phyloP scores from a whole-genome alignment of 2,113 vertebrate species.

The Pluvialis apricaria region DNA sequence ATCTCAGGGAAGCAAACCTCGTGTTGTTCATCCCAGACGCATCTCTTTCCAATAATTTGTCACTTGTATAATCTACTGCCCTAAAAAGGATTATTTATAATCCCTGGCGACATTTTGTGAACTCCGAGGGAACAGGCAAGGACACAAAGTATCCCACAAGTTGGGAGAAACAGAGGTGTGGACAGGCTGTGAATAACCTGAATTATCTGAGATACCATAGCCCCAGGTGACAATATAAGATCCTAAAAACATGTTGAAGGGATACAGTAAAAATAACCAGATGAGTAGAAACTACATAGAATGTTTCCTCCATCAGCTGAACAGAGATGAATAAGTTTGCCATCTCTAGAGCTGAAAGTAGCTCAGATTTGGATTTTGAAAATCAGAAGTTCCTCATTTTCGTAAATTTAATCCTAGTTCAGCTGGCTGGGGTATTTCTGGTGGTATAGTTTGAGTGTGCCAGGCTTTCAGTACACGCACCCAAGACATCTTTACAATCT shows the following conservation, averaged over 20 bases:
- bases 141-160: background rate
- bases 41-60: background rate
- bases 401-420: background rate
- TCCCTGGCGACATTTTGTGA: background rate
- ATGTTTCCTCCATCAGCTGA: background rate
- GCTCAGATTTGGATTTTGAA: background rate
- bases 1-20: background rate
- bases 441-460: background rate
- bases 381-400: background rate
- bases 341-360: background rate
- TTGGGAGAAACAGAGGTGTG: background rate
- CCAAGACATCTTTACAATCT: background rate
- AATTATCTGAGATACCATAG: background rate
- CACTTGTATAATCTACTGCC: background rate
- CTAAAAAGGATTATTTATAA: background rate
- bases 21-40: background rate
- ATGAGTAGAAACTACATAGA: background rate
- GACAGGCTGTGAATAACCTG: background rate
- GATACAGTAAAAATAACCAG: background rate
- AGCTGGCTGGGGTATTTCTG: background rate
- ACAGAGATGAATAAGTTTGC: background rate
- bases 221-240: background rate
- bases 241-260: background rate
- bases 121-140: background rate
- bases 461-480: background rate